Conservation (phyloP, 37 sponge, comb jelly and placozoan species). For the Crambe crambe region DNA sequence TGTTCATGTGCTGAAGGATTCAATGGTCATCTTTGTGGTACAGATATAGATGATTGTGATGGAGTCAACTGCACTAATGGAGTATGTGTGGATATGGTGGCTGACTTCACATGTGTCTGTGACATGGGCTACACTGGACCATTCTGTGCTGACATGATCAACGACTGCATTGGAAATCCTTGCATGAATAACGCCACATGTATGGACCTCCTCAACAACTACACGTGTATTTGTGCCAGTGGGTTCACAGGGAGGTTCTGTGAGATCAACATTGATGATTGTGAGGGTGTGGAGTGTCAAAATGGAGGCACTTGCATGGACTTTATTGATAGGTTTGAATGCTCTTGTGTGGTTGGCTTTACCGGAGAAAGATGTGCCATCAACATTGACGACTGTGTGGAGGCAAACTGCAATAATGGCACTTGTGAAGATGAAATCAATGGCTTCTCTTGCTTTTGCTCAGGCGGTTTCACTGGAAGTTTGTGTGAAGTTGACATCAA, state of each 20-base stretch:
- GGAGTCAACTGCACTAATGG: conserved; percentile 12
- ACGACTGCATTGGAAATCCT: conserved; percentile 21
- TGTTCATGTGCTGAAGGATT: conserved; percentile 53
- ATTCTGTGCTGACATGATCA: conserved; percentile 27
- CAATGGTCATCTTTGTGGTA: conserved; percentile 51
- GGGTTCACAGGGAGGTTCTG: conserved; percentile 50
- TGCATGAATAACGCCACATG: conserved; percentile 39
- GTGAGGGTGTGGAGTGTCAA: conserved; percentile 3
- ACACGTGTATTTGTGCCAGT: conserved; percentile 31
- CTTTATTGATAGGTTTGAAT: conserved; percentile 15
- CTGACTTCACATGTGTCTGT: conserved; percentile 42
- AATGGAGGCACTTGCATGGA: conserved; percentile 43
- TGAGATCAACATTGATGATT: conserved; percentile 29
- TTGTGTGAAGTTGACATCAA: conserved; percentile 39
- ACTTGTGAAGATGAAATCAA: conserved; percentile 45
- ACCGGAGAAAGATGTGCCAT: conserved; percentile 51
- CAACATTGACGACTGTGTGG: conserved; percentile 58
- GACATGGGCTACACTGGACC: conserved; percentile 18
- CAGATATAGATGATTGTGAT: conserved; percentile 55
- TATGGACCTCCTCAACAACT: background rate
- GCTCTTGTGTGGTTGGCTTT: conserved; percentile 61
- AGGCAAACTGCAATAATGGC: conserved; percentile 33
- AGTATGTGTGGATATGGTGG: conserved; percentile 3
- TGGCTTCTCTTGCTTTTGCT: conserved; percentile 48
- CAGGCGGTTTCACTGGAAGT: conserved; percentile 33